phyloP scores from a whole-genome alignment of 2,797 vertebrate species.

The Tapera naevia region DNA sequence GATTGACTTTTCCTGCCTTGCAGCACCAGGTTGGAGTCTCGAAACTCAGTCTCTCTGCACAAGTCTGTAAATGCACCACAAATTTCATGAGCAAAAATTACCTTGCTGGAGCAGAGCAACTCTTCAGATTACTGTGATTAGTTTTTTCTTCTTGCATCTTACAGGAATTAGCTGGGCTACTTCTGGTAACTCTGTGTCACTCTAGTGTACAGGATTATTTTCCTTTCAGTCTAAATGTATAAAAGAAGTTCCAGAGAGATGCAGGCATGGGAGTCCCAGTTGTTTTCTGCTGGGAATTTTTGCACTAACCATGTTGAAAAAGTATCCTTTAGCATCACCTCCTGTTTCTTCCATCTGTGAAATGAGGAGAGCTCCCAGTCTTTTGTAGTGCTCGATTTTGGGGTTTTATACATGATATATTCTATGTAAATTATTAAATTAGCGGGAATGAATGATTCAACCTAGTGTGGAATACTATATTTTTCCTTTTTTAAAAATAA shows the following conservation, averaged over 20 bases:
- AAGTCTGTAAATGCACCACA: not conserved
- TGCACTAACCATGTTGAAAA: not conserved
- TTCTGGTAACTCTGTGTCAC: not conserved
- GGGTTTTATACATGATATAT: not conserved
- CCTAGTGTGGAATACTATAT: not conserved
- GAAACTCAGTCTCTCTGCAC: not conserved
- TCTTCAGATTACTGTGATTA: not conserved
- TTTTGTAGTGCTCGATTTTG: not conserved
- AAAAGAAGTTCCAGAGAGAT: not conserved
- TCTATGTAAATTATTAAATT: not conserved
- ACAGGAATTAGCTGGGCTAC: not conserved
- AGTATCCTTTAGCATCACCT: not conserved
- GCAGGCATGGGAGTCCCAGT: not conserved
- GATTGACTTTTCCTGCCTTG: not conserved
- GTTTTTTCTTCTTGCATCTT: not conserved
- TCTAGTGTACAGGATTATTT: not conserved
- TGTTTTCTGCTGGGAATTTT: not conserved
- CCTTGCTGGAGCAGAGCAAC: not conserved
- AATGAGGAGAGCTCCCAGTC: not conserved
- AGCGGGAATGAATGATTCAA: not conserved
- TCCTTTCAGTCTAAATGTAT: not conserved
- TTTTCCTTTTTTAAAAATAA: not conserved
- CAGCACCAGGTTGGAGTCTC: not conserved
- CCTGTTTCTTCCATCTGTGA: not conserved
- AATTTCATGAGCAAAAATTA: not conserved